Base-by-base conservation (phyloP, 2,113 vertebrate genomes). In the Nycticryphes semicollaris region DNA sequence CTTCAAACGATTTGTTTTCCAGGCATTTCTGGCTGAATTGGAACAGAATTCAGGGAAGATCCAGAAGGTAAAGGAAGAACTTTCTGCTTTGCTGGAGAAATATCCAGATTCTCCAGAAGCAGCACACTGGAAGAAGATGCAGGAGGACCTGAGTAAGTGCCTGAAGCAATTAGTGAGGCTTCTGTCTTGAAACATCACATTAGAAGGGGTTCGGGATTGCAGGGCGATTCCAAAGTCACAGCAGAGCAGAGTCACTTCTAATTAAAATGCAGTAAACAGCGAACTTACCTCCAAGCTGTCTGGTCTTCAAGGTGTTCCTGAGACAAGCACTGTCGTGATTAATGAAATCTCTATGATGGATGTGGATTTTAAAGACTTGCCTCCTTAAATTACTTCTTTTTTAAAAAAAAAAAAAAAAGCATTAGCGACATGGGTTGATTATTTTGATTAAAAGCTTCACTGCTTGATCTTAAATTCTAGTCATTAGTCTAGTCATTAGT, bases 51-150 rank as follows among this genome's bases (percentile, higher is more conserved):
- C 98, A 39, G 98, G 96, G 92, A 99, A 98, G 97, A 98, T 99
- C 64, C 98, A 99, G 95, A 98, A 99, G 85, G 98, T 99, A 70
- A 99, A 99, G 91, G 98, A 97, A 93, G 97, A 97, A 1, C 97
- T 99, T 79, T 98, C 98, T 95, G 98, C 97, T 89, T 98, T 99
- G 84, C 97, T 99, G 37, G 95, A 98, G 80, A 98, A 99, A 92
- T 98, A 99, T 47, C 99, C 99, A 3, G 98, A 99, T 70, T 99
- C 99, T 43, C 99, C 99, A 14, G 99, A 99, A 97, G 98, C 98
- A 27, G 98, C 98, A 67, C 98, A 94, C 72, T 99, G 99, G 99
- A 99, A 98, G 96, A 98, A 98, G 94, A 99, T 99, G 97, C 98
- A 99, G 83, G 98, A 98, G 21, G 99, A 99, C 51, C 98, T 99